Percentiles rank a stretch among this genome's conserved stretches.
These are phyloP conservation scores for Pandemis cinnamomeana DNA, from an alignment of 2,888 invertebrate species.

Conservation along the genomic window DNA sequence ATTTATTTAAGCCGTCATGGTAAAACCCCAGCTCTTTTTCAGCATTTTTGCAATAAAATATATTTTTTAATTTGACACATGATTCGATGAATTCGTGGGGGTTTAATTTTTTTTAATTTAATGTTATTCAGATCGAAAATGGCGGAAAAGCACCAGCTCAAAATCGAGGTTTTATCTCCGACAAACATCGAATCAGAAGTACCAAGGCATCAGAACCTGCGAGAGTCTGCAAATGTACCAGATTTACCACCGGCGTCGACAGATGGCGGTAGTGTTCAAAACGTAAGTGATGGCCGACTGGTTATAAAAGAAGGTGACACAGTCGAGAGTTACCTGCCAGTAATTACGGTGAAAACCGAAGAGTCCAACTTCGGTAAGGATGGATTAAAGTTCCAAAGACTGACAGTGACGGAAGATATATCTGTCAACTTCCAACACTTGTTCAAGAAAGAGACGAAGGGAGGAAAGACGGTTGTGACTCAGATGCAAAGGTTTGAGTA, in stretches of 20 bases:
- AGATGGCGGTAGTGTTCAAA: slow-evolving; percentile 28
- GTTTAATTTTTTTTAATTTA: no score
- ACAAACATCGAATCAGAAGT: slow-evolving; percentile 64
- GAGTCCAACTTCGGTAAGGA: slow-evolving; percentile 68
- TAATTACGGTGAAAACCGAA: slow-evolving; percentile 67
- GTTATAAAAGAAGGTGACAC: slow-evolving; percentile 40
- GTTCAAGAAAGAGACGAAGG: slow-evolving; percentile 66
- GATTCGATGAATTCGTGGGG: no score
- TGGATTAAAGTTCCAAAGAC: slow-evolving; percentile 68
- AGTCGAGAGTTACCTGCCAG: slow-evolving; percentile 56
- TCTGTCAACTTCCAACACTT: slow-evolving; percentile 72
- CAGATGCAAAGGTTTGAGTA: slow-evolving; percentile 69
- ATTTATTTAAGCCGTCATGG: no score
- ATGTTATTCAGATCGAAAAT: slow-evolving; percentile 47
- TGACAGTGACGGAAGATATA: slow-evolving; percentile 70
- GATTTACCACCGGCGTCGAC: background rate
- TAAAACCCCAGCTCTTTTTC: no score
- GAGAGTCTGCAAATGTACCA: slow-evolving; percentile 46
- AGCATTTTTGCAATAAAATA: no score
- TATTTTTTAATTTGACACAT: no score
- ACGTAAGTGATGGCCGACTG: slow-evolving; percentile 35
- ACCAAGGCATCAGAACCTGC: slow-evolving; percentile 62
- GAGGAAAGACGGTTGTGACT: slow-evolving; percentile 68
- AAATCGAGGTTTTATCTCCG: slow-evolving; percentile 54
- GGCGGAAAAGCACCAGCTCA: slow-evolving; percentile 56